phyloP scores from a whole-genome alignment of 2,888 invertebrate genomes.

The Aporophyla nigra region DNA sequence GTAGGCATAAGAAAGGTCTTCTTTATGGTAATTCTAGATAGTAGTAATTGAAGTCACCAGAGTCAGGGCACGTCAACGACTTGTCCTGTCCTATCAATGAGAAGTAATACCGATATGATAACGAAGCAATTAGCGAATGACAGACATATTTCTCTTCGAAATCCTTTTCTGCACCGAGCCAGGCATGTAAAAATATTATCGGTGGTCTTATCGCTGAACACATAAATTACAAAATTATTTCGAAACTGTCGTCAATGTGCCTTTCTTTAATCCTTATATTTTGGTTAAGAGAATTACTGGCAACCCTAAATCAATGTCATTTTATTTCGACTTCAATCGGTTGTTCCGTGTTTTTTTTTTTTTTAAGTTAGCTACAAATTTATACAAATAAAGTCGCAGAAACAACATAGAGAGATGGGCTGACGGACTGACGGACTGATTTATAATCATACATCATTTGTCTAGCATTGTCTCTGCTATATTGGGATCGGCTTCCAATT shows the following conservation, averaged over 20 bases:
- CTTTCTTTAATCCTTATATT: slow-evolving; percentile 31
- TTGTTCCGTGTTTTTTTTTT: neutral
- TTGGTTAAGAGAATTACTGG: slow-evolving; percentile 13
- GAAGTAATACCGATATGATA: slow-evolving; percentile 46
- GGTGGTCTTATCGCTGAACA: slow-evolving; percentile 35
- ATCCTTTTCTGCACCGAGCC: slow-evolving; percentile 26
- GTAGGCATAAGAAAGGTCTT: neutral
- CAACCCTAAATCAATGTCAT: slow-evolving; percentile 34
- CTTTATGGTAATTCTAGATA: slow-evolving; percentile 19
- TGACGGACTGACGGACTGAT: no score
- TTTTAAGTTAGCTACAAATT: neutral
- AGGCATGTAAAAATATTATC: slow-evolving; percentile 48
- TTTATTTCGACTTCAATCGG: slow-evolving; percentile 2
- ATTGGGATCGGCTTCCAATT: no score
- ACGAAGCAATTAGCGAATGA: slow-evolving; percentile 55
- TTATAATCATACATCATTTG: no score
- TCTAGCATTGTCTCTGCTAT: no score
- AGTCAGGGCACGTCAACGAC: slow-evolving; percentile 25
- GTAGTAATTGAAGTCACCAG: slow-evolving; percentile 21
- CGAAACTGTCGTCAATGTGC: slow-evolving; percentile 27
- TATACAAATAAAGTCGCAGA: no score
- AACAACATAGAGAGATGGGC: no score
- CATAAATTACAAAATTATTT: slow-evolving; percentile 52
- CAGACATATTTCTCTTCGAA: slow-evolving; percentile 47
- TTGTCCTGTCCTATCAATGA: slow-evolving; percentile 31